These are phyloP conservation scores for Colius striatus DNA, from an alignment of 2,113 vertebrate species.

Conservation along the genomic window DNA sequence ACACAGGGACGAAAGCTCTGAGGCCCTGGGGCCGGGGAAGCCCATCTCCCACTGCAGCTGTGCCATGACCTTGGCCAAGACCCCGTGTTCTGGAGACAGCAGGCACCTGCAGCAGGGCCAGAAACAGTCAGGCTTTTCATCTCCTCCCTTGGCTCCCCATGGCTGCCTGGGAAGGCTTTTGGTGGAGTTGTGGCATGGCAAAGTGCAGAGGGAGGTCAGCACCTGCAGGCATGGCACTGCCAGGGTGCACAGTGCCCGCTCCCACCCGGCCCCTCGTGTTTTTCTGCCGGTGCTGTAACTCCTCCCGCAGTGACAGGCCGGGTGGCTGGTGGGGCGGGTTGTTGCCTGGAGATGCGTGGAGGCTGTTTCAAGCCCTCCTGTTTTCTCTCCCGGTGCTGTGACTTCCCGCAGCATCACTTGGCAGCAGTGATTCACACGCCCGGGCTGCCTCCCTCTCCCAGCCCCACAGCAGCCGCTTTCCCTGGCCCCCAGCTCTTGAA, in stretches of 20 bases:
- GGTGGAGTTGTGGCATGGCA: not conserved
- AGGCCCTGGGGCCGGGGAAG: not conserved
- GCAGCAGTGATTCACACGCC: not conserved
- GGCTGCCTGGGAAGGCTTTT: not conserved
- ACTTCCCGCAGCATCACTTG: slow-evolving; percentile 21
- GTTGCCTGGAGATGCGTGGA: slow-evolving; percentile 54
- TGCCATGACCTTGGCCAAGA: not conserved
- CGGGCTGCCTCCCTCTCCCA: not conserved
- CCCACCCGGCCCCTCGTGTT: not conserved
- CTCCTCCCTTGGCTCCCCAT: not conserved
- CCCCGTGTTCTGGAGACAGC: rapidly evolving
- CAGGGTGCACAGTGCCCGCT: not conserved
- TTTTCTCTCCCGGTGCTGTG: slow-evolving; percentile 28
- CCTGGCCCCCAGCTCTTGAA: not conserved
- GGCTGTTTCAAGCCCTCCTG: slow-evolving; percentile 35
- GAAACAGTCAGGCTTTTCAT: not conserved
- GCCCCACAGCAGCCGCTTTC: not conserved
- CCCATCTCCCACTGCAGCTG: rapidly evolving
- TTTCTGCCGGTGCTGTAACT: slow-evolving; percentile 1
- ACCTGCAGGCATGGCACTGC: rapidly evolving
- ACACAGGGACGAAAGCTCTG: rapidly evolving
- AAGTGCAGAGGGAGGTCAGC: rapidly evolving
- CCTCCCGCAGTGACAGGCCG: not conserved
- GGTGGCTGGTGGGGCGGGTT: slow-evolving; percentile 32
- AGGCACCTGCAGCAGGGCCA: rapidly evolving